phyloP scores from a whole-genome alignment of 2,797 vertebrate species.

The Dipus sagitta region DNA sequence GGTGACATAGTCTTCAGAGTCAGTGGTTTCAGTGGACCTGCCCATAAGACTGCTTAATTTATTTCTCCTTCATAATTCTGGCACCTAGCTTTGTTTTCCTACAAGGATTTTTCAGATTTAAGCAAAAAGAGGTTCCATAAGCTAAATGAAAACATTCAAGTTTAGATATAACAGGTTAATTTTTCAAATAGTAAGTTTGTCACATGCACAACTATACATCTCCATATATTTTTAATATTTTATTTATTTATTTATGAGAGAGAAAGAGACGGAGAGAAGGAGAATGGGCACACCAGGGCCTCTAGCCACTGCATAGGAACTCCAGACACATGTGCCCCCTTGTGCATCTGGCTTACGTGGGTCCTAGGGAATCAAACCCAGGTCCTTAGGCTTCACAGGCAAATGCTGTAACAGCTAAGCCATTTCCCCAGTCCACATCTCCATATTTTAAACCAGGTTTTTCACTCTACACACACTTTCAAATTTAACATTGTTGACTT shows the following conservation, averaged over 20 bases:
- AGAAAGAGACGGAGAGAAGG: too few relatives aligned
- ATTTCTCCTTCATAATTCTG: not conserved
- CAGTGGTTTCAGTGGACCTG: not conserved
- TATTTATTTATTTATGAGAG: not conserved
- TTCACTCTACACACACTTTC: not conserved
- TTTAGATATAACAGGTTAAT: not conserved
- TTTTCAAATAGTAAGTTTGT: not conserved
- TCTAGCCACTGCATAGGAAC: too few relatives aligned
- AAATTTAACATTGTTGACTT: not conserved
- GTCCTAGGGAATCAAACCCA: too few relatives aligned
- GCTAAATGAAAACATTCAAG: not conserved
- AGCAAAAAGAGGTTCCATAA: not conserved
- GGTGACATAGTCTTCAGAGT: conserved; percentile 63
- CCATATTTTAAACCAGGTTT: not conserved
- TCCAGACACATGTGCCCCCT: too few relatives aligned
- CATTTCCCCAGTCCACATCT: too few relatives aligned
- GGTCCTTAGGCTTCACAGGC: too few relatives aligned
- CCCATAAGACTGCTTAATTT: not conserved
- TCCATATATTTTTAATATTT: not conserved
- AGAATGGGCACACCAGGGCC: too few relatives aligned
- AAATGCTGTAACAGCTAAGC: too few relatives aligned
- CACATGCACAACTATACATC: not conserved
- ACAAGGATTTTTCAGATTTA: not conserved
- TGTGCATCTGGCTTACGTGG: too few relatives aligned
- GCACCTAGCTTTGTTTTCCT: not conserved